These are phyloP conservation scores for Spilarctia lutea DNA, from an alignment of 2,888 invertebrate genomes.

Conservation along the genomic window DNA sequence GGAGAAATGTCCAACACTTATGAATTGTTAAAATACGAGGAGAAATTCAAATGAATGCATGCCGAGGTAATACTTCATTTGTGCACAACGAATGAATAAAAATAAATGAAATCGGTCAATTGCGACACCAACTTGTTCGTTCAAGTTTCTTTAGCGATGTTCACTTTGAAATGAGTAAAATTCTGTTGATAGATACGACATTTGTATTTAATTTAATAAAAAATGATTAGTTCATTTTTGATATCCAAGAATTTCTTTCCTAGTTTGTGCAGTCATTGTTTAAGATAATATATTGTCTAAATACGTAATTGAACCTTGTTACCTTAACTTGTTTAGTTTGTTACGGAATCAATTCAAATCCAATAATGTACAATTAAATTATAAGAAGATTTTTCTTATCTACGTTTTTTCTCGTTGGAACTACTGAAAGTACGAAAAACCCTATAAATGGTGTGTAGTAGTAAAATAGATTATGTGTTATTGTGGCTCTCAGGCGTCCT, in stretches of 20 bases:
- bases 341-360: no score
- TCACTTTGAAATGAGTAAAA: conserved; percentile 7
- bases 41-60: conserved; percentile 25
- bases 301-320: no score
- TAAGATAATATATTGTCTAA: neutral
- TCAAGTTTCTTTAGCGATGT: conserved; percentile 22
- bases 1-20: conserved; percentile 45
- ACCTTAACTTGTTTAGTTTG: no score
- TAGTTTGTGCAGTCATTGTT: neutral
- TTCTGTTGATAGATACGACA: conserved; percentile 4
- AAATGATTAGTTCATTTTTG: neutral
- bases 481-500: no score
- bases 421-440: no score
- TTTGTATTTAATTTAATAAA: neutral
- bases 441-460: no score
- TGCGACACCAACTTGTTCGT: conserved; percentile 22
- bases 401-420: no score
- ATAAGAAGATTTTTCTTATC: neutral
- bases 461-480: no score
- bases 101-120: conserved; percentile 42
- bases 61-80: conserved; percentile 39
- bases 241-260: neutral
- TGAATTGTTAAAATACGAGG: conserved; percentile 46
- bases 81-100: conserved; percentile 45
- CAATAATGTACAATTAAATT: neutral